Evolutionary conservation across 2,113 vertebrate species (phyloP).

Genomic region (Thermophis baileyi): DNA sequence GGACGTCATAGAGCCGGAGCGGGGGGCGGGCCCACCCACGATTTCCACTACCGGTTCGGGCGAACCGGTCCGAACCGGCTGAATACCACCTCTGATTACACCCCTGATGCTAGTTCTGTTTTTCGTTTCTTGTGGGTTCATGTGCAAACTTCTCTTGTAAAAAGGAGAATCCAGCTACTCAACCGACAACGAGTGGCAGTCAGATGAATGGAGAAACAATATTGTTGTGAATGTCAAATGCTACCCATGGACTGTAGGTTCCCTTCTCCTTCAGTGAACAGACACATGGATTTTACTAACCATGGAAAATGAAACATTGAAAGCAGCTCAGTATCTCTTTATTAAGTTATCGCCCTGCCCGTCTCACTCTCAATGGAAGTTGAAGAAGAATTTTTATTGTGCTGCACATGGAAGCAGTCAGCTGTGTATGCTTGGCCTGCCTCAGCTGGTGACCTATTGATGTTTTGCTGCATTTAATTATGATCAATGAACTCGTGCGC

Average conservation of each 20-base stretch:
- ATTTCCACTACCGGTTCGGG: no score
- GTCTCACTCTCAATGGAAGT: neutral
- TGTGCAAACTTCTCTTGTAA: neutral
- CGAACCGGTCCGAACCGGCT: no score
- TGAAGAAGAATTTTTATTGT: neutral
- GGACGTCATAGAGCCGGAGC: no score
- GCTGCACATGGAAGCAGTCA: neutral
- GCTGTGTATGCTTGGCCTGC: neutral
- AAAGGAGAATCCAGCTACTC: neutral
- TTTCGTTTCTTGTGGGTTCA: neutral
- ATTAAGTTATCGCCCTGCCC: neutral
- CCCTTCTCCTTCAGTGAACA: neutral
- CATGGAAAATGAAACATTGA: neutral
- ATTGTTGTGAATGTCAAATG: neutral
- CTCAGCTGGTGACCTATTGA: neutral
- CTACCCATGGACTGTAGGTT: neutral
- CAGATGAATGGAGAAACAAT: neutral
- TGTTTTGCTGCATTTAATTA: neutral
- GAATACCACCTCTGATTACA: no score
- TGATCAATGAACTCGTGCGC: neutral
- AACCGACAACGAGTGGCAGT: neutral
- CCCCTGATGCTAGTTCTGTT: neutral
- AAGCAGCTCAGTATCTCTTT: neutral
- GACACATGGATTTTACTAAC: neutral
- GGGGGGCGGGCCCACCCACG: no score